Evolutionary conservation across 2,888 invertebrate genomes (phyloP), one percentile per base, ranked within the genome.

Genomic region (Pristionchus japonicus): DNA sequence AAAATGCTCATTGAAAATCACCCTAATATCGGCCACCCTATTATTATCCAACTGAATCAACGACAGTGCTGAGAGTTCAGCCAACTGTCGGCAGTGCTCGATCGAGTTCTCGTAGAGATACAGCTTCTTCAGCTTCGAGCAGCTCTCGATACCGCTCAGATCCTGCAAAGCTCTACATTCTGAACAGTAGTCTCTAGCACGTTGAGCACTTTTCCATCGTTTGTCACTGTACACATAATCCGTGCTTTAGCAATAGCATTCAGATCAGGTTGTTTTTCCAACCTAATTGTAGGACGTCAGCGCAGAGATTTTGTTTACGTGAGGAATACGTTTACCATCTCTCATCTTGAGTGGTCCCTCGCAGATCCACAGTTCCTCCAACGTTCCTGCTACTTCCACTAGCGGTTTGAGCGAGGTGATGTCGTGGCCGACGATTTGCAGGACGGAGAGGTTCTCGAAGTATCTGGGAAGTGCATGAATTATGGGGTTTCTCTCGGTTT

Each of bases 331-430:
- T n/a, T n/a, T n/a, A n/a, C 43, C 6, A 43, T 43, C 43, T 20
- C 9, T 70, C 43, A 89, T 90, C 84, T 92, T 92, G n/a, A 92
- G 64, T 13, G 85, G 83, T 57, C 93, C 93, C 74, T 93, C 93
- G 82, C 93, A 93, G 23, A 93, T 86, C 93, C 93, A 93, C 27
- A 93, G 85, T 77, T 93, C 93, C 83, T 93, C 93, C 31, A 93
- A 87, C 9, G 91, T 92, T n/a, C 89, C 90, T 31, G 92, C 89
- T 17, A 93, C 91, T 89, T 93, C 93, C 31, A 89, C 82, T 0
- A 93, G 80, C 13, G 93, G 93, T 84, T 92, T 92, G 37, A 93
- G 77, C 52, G 91, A 91, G 17, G 89, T 89, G 13, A 93, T 89
- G 20, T 93, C 91, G 84, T 93, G 93, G 7, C 93, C 92, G 52